Conservation (phyloP, 2,113 vertebrate species). For the Hassar affinis region DNA sequence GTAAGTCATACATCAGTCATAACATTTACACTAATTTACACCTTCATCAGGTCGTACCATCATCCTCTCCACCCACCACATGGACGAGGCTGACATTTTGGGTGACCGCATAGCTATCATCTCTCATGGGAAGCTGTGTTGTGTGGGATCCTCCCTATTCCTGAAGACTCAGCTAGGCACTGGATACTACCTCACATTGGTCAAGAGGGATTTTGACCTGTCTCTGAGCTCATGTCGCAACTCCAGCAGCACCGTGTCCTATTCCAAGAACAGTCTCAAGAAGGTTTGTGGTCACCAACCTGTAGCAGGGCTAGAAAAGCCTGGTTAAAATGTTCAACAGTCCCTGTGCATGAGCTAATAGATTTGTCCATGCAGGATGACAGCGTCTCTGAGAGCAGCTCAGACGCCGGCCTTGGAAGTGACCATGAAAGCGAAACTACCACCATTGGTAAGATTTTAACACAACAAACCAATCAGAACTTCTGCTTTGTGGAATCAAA, state of each 20-base stretch:
- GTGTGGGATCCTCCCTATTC: slow-evolving; percentile 93
- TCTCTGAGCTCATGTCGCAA: slow-evolving; percentile 91
- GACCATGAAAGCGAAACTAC: slow-evolving; percentile 98
- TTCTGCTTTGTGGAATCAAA: not conserved
- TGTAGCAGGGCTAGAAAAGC: not conserved
- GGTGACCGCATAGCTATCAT: slow-evolving; percentile 97
- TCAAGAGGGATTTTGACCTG: slow-evolving; percentile 92
- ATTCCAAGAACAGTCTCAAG: slow-evolving; percentile 75
- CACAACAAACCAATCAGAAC: not conserved
- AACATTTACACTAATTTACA: not conserved
- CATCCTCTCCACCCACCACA: slow-evolving; percentile 96
- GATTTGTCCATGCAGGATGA: slow-evolving; percentile 81
- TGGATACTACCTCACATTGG: slow-evolving; percentile 94
- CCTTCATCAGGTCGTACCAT: slow-evolving; percentile 84
- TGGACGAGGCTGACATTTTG: slow-evolving; percentile 97
- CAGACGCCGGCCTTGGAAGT: slow-evolving; percentile 94
- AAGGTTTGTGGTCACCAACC: slow-evolving; percentile 57
- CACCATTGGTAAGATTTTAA: slow-evolving; percentile 82
- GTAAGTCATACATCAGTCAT: not conserved
- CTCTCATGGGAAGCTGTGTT: slow-evolving; percentile 94
- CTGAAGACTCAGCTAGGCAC: slow-evolving; percentile 95
- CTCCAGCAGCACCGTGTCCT: slow-evolving; percentile 92
- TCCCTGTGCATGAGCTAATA: not conserved
- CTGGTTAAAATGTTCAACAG: not conserved
- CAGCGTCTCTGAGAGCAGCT: slow-evolving; percentile 95